Conservation (phyloP, 2,113 vertebrate species). For the Trematocara macrostoma region DNA sequence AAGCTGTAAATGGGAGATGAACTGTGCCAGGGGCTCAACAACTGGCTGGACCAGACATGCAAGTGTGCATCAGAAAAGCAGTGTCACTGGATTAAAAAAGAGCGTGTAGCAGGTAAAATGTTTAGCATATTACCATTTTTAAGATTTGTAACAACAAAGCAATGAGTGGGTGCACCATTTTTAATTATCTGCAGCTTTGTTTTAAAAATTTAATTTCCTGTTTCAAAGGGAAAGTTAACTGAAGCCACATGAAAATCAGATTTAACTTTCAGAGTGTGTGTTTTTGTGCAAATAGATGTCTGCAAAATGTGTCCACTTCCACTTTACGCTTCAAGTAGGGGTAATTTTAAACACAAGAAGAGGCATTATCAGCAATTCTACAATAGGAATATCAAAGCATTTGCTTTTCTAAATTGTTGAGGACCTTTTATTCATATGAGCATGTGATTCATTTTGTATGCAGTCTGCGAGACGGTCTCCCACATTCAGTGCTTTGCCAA, state of each 20-base stretch:
- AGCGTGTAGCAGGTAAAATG: background rate
- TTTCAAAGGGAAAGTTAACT: background rate
- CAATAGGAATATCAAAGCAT: background rate
- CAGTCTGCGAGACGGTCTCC: background rate
- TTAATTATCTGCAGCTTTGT: background rate
- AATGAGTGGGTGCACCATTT: background rate
- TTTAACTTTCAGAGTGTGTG: background rate
- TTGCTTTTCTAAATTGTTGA: background rate
- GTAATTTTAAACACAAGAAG: background rate
- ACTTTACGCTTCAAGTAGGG: background rate
- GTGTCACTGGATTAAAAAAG: background rate
- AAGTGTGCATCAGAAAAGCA: background rate
- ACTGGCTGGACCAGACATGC: background rate
- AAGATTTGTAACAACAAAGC: background rate
- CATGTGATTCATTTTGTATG: background rate
- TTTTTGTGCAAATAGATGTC: background rate
- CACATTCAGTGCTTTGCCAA: background rate
- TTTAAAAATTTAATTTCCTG: conserved; percentile 27
- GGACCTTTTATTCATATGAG: background rate
- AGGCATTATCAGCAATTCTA: background rate
- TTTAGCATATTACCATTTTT: background rate
- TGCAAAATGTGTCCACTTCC: background rate
- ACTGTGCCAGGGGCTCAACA: background rate
- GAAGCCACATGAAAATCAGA: background rate
- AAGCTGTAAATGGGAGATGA: background rate